phyloP scores from a whole-genome alignment of 1,140 invertebrate species.

The Musca domestica region DNA sequence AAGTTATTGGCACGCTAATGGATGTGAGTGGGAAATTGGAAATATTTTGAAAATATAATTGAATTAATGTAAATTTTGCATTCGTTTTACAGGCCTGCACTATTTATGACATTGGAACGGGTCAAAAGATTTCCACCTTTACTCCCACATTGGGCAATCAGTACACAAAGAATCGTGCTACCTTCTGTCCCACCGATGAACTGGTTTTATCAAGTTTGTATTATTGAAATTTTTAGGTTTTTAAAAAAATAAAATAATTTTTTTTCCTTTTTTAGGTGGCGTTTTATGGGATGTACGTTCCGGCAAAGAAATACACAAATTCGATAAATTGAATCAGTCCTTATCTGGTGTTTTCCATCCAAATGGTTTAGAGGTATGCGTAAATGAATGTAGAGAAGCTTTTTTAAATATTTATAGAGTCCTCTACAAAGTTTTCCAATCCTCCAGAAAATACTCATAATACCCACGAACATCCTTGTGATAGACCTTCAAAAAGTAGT shows the following conservation, averaged over 20 bases:
- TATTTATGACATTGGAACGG: slow-evolving; percentile 88
- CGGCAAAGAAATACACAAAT: slow-evolving; percentile 89
- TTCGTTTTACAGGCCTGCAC: slow-evolving; percentile 58
- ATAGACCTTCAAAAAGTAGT: too few species aligned
- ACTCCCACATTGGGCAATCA: slow-evolving; percentile 81
- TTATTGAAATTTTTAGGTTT: not conserved
- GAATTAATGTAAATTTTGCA: slow-evolving; percentile 22
- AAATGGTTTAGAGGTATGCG: slow-evolving; percentile 83
- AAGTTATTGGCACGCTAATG: slow-evolving; percentile 78
- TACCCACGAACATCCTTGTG: too few species aligned
- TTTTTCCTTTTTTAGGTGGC: slow-evolving; percentile 65
- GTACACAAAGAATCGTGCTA: slow-evolving; percentile 91
- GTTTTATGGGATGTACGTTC: slow-evolving; percentile 92
- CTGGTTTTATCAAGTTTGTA: slow-evolving; percentile 75
- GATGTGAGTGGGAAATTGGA: slow-evolving; percentile 61
- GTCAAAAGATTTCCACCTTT: slow-evolving; percentile 70
- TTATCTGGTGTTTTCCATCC: slow-evolving; percentile 97
- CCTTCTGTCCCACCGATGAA: slow-evolving; percentile 91
- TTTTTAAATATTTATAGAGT: too few species aligned
- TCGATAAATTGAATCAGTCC: slow-evolving; percentile 95
- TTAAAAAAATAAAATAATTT: slow-evolving; percentile 1
- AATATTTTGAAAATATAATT: slow-evolving; percentile 30
- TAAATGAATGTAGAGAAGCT: too few species aligned
- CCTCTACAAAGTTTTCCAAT: too few species aligned
- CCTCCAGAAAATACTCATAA: too few species aligned